Evolutionary conservation across 37 sponge, comb jelly and placozoan species (phyloP), one percentile per base, ranked within the genome.

Genomic region (Petrosia ficiformis): DNA sequence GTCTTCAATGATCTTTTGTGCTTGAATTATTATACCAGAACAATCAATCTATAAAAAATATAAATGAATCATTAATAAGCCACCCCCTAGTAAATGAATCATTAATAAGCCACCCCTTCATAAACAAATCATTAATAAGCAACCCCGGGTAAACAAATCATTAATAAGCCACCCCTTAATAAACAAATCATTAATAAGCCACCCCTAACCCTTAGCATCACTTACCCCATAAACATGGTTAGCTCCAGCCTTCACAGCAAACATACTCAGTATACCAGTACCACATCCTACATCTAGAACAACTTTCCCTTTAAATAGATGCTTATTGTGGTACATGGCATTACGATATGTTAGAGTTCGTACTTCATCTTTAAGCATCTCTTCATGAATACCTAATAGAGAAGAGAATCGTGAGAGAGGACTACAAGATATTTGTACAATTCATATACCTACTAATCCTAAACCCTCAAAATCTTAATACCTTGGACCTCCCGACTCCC

Each of bases 231-330:
- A 79, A 8, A 94, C 95, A 29, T 92, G 86, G 70, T 84, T 87
- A 31, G 95, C 99, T 43, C 99, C 99, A 22, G 95, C 95, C 44
- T 73, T 79, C 26, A 86, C 99, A 71, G 88, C 95, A 42, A 95
- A 95, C 93, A 98, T 86, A 59, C 89, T 86, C 81, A 98, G 91
- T 41, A 98, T 98, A 10, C 95, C 99, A 31, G 95, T 98, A 0
- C 99, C 99, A 82, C 99, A 97, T 24, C 98, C 98, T 28, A 97
- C 95, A 65, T 97, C 98, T 36, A 97, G 80, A 22, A 97, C 93
- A 0, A 88, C 80, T 79, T 94, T 94, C 56, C 82, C 98, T 30
- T 69, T 71, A 80, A 97, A 94, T 70, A 97, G 84, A 65, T 97
- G 98, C 73, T 84, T 94, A 90, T 97, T 97, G 82, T 95, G 90